These are phyloP conservation scores for Notodonta dromedarius DNA, from an alignment of 2,888 invertebrate species.

Conservation along the genomic window DNA sequence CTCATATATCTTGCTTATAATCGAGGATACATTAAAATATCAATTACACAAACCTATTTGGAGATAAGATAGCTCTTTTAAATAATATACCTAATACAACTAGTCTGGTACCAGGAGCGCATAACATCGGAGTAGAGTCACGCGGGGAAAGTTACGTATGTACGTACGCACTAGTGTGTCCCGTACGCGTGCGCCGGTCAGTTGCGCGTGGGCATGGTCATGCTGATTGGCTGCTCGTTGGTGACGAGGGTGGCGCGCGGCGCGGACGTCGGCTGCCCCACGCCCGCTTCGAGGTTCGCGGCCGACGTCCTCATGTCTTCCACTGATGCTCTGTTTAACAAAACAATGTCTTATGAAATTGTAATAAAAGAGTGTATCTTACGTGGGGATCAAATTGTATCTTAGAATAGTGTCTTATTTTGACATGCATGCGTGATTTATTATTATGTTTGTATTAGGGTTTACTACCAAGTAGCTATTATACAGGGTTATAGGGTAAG, in stretches of 20 bases:
- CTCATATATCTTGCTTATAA: too few species aligned
- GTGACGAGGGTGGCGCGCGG: slow-evolving; percentile 91
- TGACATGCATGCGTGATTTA: too few species aligned
- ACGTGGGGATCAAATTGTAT: too few species aligned
- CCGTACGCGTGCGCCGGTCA: slow-evolving; percentile 41
- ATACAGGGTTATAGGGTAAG: too few species aligned
- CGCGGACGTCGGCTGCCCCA: slow-evolving; percentile 74
- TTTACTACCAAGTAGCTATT: too few species aligned
- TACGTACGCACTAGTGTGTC: neutral
- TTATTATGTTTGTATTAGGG: too few species aligned
- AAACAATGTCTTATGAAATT: slow-evolving; percentile 3
- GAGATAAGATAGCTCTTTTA: too few species aligned
- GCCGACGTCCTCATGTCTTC: slow-evolving; percentile 92
- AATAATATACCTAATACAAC: neutral
- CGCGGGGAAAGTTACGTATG: neutral
- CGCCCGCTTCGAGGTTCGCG: slow-evolving; percentile 75
- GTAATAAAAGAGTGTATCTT: neutral
- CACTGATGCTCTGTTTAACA: slow-evolving; percentile 86
- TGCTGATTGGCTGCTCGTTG: slow-evolving; percentile 92
- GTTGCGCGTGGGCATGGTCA: slow-evolving; percentile 85
- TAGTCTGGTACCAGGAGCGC: slow-evolving; percentile 43
- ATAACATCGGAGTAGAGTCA: slow-evolving; percentile 27
- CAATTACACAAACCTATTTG: too few species aligned
- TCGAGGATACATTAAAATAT: too few species aligned
- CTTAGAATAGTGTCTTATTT: too few species aligned